These are phyloP conservation scores for Montipora foliosa DNA, from an alignment of 64 coral and sea anemone species.

Conservation along the genomic window DNA sequence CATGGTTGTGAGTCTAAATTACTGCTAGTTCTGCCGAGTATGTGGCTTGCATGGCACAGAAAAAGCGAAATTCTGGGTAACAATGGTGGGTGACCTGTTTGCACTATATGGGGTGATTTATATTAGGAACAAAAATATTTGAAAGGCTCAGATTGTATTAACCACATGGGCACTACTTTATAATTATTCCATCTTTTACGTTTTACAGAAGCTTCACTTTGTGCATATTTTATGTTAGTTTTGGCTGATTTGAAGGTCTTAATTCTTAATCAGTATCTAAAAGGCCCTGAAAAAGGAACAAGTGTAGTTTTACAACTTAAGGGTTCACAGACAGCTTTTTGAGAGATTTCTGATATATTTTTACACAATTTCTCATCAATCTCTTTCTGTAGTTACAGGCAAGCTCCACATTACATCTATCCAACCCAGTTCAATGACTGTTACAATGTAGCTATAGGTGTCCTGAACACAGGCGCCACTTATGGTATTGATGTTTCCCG, in stretches of 20 bases:
- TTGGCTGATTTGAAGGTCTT: neutral
- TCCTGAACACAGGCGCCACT: conserved; percentile 69
- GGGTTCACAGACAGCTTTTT: too few species aligned
- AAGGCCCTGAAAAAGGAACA: neutral
- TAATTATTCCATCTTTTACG: too few species aligned
- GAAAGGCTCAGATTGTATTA: too few species aligned
- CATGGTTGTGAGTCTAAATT: too few species aligned
- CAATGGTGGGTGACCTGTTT: too few species aligned
- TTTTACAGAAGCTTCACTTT: too few species aligned
- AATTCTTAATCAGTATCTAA: neutral
- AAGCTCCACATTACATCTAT: conserved; percentile 82
- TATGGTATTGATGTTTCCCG: conserved; percentile 79
- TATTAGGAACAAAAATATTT: too few species aligned
- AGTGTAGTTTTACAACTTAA: neutral
- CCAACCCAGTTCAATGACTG: conserved; percentile 81
- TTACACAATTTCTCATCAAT: neutral
- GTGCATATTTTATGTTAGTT: neutral
- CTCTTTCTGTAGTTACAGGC: conserved; percentile 60
- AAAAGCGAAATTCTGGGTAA: too few species aligned
- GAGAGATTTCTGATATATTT: neutral
- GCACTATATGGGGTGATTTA: too few species aligned
- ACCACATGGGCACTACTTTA: too few species aligned
- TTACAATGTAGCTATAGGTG: conserved; percentile 79
- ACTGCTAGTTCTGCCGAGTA: too few species aligned
- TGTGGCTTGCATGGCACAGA: too few species aligned